Evolutionary conservation across 2,797 vertebrate genomes (phyloP).

Genomic region (Craterocephalus amniculus): DNA sequence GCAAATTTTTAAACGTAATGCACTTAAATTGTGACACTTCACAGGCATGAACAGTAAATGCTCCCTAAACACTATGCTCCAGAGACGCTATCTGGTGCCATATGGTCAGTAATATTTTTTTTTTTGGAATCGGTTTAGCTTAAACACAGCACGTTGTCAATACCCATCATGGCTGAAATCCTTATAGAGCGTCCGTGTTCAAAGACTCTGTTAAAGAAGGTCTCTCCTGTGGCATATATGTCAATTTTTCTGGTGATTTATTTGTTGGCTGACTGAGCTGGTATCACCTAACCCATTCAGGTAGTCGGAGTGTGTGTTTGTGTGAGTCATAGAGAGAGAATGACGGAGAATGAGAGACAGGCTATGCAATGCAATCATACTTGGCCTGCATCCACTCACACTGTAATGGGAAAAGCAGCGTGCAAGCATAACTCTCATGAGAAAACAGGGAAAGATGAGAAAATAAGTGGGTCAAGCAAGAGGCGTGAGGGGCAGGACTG

Average conservation of each 20-base stretch:
- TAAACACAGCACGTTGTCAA: slow-evolving; percentile 78
- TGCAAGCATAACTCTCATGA: slow-evolving; percentile 82
- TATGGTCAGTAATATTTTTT: slow-evolving; percentile 23
- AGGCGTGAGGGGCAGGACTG: slow-evolving; percentile 77
- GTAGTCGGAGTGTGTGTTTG: slow-evolving; percentile 55
- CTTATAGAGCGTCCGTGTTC: slow-evolving; percentile 63
- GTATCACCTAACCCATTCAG: slow-evolving; percentile 82
- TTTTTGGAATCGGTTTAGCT: slow-evolving; percentile 46
- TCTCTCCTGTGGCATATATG: slow-evolving; percentile 80
- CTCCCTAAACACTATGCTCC: background rate
- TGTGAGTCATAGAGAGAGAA: slow-evolving; percentile 49
- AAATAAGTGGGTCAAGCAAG: slow-evolving; percentile 88
- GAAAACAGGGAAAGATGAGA: slow-evolving; percentile 86
- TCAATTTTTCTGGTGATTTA: slow-evolving; percentile 86
- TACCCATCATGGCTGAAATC: slow-evolving; percentile 74
- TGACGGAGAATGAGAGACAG: slow-evolving; percentile 41
- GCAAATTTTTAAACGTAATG: slow-evolving; percentile 11
- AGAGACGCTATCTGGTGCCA: slow-evolving; percentile 19
- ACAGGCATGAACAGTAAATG: background rate
- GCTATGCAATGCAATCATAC: slow-evolving; percentile 73
- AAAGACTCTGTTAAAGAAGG: slow-evolving; percentile 73
- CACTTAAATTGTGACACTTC: slow-evolving; percentile 13
- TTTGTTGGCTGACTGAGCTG: slow-evolving; percentile 81
- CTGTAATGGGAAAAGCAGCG: slow-evolving; percentile 81
- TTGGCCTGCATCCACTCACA: slow-evolving; percentile 80